Evolutionary conservation across 2,113 vertebrate species (phyloP), one percentile per base, ranked within the genome.

Genomic region (Seriola aureovittata): DNA sequence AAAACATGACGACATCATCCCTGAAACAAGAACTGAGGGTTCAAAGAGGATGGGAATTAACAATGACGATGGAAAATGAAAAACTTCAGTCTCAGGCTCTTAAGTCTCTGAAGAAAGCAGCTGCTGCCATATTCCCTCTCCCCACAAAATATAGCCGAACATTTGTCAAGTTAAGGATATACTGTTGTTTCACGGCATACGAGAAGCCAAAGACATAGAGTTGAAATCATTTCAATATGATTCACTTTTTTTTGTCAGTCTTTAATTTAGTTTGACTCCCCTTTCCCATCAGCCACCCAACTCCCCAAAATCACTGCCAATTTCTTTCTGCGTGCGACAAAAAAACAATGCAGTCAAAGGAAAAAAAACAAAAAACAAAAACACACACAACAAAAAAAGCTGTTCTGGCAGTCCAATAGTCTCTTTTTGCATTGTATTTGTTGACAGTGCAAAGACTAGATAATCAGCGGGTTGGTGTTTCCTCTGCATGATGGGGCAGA

Each of bases 381-480:
- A 77, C n/a, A 38, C 74, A 10, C 66, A 75, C 25, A 72, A 65
- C 32, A 76, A 85, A 66, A 80, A 78, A 78, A 88, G 89, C 90
- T 87, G 87, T 91, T 89, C 84, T 75, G 87, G 86, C 90, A 93
- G 93, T 93, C 89, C 90, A 69, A 89, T 90, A 85, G 90, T 94
- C 87, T 93, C 81, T 89, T 91, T 88, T 92, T 93, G 93, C 91
- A 92, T 93, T 93, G 91, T 88, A 78, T 90, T 89, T 93, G 88
- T 94, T 88, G 87, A 93, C 92, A 94, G 94, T 93, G 94, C 94
- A 94, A 92, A 94, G 93, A 94, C 92, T 94, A 93, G 90, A 79
- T 91, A 75, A 86, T 92, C 91, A 89, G 91, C 84, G 91, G 92
- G 90, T 93, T 70, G 93, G 91, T 86, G 91, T 91, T 91, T 82